Conservation (phyloP, 2,888 invertebrate species). For the Drosophila neonasuta region DNA sequence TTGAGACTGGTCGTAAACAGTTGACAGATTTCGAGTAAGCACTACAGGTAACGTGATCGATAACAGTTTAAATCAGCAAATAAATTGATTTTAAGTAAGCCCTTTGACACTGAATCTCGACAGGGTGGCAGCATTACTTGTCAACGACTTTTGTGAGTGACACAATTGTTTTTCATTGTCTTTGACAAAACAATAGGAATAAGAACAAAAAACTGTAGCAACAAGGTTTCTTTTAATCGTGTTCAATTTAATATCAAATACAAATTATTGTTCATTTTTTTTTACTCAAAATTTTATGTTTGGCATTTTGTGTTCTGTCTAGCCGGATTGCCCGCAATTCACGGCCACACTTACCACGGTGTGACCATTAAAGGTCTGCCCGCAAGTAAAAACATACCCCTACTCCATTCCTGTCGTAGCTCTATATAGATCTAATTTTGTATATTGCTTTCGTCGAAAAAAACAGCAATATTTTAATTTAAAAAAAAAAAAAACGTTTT, state of each 20-base stretch:
- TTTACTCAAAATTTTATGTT: not conserved
- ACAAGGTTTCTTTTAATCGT: constrained; percentile 1
- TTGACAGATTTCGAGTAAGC: too few species aligned
- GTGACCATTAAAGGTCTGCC: not conserved
- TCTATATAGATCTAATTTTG: too few species aligned
- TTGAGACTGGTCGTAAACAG: not conserved
- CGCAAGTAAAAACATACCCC: not conserved
- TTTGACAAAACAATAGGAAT: not conserved
- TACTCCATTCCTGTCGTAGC: not conserved
- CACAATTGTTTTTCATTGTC: constrained; percentile 1
- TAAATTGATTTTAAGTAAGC: not conserved
- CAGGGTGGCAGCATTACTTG: constrained; percentile 24
- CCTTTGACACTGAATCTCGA: not conserved
- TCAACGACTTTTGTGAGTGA: constrained; percentile 2
- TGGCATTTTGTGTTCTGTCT: constrained; percentile 13
- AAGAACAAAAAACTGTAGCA: constrained; percentile 1
- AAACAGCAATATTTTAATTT: too few species aligned
- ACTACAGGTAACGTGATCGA: not conserved
- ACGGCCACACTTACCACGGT: not conserved
- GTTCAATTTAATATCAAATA: not conserved
- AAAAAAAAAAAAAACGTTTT: too few species aligned
- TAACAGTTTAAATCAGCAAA: not conserved
- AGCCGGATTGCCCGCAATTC: not conserved
- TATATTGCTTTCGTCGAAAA: too few species aligned
- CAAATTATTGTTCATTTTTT: not conserved